A percentile compares a stretch with the other conserved stretches of the same genome.
Evolutionary conservation across 2,797 vertebrate genomes (phyloP).

Genomic region (Falco novaeseelandiae): DNA sequence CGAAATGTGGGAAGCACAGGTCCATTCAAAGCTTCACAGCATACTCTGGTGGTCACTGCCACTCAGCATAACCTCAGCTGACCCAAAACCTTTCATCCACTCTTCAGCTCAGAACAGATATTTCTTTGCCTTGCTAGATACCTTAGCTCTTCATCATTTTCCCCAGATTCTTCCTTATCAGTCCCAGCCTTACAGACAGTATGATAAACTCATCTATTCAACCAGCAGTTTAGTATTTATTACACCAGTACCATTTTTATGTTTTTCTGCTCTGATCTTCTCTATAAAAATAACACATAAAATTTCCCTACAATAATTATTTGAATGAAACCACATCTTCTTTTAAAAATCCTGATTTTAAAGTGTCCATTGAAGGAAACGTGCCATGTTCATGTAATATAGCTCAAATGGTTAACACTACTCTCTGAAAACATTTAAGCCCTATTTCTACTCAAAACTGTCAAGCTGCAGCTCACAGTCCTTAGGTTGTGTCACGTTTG

Average conservation of each 20-base stretch:
- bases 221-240: not conserved
- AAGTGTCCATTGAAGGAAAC: not conserved
- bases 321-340: not conserved
- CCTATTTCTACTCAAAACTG: not conserved
- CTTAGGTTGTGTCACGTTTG: not conserved
- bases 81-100: not conserved
- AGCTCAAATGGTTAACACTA: not conserved
- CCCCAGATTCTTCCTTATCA: not conserved
- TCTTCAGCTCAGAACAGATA: not conserved
- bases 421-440: not conserved
- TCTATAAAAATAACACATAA: not conserved
- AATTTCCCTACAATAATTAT: not conserved
- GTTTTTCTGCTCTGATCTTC: not conserved
- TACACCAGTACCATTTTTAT: not conserved
- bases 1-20: not conserved
- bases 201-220: not conserved
- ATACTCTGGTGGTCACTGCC: conserved; percentile 18
- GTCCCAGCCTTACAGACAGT: not conserved
- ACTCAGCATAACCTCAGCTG: not conserved
- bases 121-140: not conserved
- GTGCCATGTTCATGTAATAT: not conserved
- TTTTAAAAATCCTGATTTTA: not conserved
- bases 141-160: not conserved
- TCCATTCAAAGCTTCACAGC: not conserved
- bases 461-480: not conserved